Conservation (phyloP, 2,113 vertebrate genomes). For the Neodontobutis hainanensis region DNA sequence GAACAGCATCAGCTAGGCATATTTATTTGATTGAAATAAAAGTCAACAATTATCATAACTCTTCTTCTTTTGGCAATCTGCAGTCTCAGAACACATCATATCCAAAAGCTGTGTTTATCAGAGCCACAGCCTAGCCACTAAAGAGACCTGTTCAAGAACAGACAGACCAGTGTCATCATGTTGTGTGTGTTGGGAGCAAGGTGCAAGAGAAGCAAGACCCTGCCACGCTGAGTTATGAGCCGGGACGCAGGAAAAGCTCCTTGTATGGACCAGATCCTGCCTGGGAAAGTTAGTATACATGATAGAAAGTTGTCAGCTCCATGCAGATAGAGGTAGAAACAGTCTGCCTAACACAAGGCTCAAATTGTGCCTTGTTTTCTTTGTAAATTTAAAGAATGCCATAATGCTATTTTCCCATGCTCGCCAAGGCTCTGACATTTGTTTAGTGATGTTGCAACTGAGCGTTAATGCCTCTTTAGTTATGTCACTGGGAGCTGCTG, state of each 20-base stretch:
- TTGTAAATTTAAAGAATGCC: constrained; percentile 51
- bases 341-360: constrained; percentile 56
- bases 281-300: constrained; percentile 74
- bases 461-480: constrained; percentile 77
- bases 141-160: constrained; percentile 6
- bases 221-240: constrained; percentile 61
- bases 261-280: constrained; percentile 53
- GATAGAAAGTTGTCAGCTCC: constrained; percentile 70
- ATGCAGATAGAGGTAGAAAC: constrained; percentile 46
- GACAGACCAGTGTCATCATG: constrained; percentile 46
- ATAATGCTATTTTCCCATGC: constrained; percentile 76
- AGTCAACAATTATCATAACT: constrained; percentile 14
- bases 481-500: constrained; percentile 60
- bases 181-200: constrained; percentile 16
- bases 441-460: constrained; percentile 64
- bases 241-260: constrained; percentile 32
- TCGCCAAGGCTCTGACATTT: constrained; percentile 60
- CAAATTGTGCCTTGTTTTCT: constrained; percentile 63
- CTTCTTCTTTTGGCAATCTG: constrained; percentile 3
- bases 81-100: not conserved
- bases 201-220: not conserved
- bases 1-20: not conserved
- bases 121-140: not conserved
- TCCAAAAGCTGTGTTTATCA: constrained; percentile 4
- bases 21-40: not conserved